Conservation (phyloP, 2,888 invertebrate genomes). For the Drosophila neutralis region DNA sequence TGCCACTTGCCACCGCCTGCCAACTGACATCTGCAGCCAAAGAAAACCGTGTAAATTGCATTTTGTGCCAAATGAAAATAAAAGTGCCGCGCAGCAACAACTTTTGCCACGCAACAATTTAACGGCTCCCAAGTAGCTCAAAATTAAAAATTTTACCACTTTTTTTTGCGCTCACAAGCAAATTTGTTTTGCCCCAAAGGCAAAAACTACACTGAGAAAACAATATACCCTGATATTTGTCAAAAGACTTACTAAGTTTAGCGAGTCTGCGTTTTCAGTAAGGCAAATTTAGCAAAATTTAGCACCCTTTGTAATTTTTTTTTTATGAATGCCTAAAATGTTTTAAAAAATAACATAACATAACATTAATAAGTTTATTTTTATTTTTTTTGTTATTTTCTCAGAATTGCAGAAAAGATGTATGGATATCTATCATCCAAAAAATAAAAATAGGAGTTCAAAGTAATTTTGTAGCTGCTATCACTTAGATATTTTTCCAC, state of each 20-base stretch:
- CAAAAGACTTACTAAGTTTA: background rate
- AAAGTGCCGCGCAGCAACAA: slow-evolving; percentile 40
- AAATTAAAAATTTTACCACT: slow-evolving; percentile 77
- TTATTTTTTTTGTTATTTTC: background rate
- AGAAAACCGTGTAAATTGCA: slow-evolving; percentile 43
- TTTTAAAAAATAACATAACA: background rate
- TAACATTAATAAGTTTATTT: no score
- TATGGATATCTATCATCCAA: background rate
- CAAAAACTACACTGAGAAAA: background rate
- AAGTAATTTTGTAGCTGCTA: background rate
- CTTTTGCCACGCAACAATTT: slow-evolving; percentile 46
- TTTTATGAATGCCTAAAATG: background rate
- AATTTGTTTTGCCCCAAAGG: slow-evolving; percentile 36
- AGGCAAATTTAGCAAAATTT: background rate
- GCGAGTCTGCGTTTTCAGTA: background rate
- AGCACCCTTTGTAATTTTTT: background rate
- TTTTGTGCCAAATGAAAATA: slow-evolving; percentile 37
- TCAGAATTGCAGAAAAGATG: background rate
- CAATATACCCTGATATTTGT: background rate
- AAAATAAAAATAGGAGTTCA: background rate
- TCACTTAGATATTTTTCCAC: background rate
- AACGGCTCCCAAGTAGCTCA: slow-evolving; percentile 55
- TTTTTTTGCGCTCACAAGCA: slow-evolving; percentile 65
- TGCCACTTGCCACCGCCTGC: slow-evolving; percentile 20
- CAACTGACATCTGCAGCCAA: slow-evolving; percentile 8